Base-by-base conservation (phyloP, 2,888 invertebrate genomes). In the Temnothorax unifasciatus region DNA sequence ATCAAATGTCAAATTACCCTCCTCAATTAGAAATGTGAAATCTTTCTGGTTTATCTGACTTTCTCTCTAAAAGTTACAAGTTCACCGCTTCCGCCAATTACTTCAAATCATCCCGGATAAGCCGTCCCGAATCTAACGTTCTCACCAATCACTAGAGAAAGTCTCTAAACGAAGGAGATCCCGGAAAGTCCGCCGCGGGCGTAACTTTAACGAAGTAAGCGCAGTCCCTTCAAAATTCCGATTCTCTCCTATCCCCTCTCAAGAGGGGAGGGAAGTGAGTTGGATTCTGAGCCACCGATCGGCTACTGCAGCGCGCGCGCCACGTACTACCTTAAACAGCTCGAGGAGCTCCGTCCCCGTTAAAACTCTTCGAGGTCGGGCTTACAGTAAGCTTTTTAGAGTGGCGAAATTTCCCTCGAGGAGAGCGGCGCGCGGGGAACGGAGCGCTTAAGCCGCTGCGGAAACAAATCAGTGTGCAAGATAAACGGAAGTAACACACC, bases 401-500 rank as follows among this genome's bases (percentile, higher is more conserved):
- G 41, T 52, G 41, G 41, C 66, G 76, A 66, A 77, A 77, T 77
- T 77, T 66, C 52, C 34, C 52, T n/a, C 41, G 25, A 9, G 38
- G 21, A 6, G 61, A 47, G 18, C 9, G 63, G 75, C 66, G 63
- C 47, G 82, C 84, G 18, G 54, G 73, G 38, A 54, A 63, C 44
- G 59, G 71, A 61, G 71, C 77, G 79, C 44, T 73, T 69, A 81
- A 86, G 84, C 77, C 61, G 11, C 52, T 59, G 64, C 44, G 79
- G 79, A 82, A 87, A 81, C 83, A 86, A 86, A 89, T 89, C 85
- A 84, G 82, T 57, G 86, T 54, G 57, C 59, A 87, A 86, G 88
- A 85, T 83, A 88, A 86, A 85, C 82, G 64, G 68, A 82, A 85
- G 87, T 84, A 88, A 85, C 84, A 84, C 68, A 79, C 71, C 81